A percentile compares a stretch with the other conserved stretches of the same genome.
Conservation (phyloP, 2,797 vertebrate species). For the Miichthys miiuy region DNA sequence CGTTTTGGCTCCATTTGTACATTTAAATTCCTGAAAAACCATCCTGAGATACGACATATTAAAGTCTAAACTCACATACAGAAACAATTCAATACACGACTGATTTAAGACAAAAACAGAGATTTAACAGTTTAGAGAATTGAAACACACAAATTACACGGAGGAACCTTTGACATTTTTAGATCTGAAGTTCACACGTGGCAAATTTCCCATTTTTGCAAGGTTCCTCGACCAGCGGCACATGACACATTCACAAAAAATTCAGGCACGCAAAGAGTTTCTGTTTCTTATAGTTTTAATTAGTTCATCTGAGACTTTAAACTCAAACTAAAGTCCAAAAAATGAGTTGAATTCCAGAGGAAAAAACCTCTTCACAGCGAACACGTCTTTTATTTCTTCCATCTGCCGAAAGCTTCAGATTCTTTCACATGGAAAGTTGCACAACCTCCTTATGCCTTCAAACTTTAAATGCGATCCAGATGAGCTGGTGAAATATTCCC, state of each 20-base stretch:
- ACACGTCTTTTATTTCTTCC: neutral
- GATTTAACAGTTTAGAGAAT: neutral
- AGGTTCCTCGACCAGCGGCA: neutral
- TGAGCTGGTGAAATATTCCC: neutral
- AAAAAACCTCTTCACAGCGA: neutral
- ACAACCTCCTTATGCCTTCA: neutral
- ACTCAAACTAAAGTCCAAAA: neutral
- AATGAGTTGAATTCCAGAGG: neutral
- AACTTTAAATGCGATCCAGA: neutral
- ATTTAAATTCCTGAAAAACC: conserved; percentile 4
- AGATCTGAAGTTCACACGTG: neutral
- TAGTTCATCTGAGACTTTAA: neutral
- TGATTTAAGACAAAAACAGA: neutral
- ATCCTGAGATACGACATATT: neutral
- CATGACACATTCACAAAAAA: neutral
- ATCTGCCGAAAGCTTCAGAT: neutral
- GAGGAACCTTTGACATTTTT: neutral
- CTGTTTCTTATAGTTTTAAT: neutral
- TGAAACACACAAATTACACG: neutral
- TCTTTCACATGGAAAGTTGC: neutral
- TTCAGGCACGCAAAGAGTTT: neutral
- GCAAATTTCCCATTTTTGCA: fast-evolving
- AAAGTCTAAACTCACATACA: neutral
- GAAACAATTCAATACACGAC: neutral
- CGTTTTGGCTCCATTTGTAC: neutral